Percentiles rank a stretch among this genome's conserved stretches.
phyloP scores from a whole-genome alignment of 2,113 vertebrate genomes.

The Mastomys coucha region DNA sequence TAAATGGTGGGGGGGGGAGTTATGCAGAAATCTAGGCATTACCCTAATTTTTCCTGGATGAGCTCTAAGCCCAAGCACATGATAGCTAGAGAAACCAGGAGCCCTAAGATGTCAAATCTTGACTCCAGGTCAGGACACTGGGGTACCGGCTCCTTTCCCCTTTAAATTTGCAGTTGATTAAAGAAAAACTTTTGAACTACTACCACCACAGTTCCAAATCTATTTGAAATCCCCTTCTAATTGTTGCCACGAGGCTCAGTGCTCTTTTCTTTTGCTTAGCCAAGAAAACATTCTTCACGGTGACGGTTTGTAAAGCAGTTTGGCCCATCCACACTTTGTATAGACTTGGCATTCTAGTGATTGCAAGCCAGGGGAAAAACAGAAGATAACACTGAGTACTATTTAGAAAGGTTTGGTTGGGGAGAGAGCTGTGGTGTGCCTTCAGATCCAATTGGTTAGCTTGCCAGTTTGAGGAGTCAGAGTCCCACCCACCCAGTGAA shows the following conservation, averaged over 20 bases:
- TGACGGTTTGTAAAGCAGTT: background rate
- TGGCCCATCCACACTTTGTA: background rate
- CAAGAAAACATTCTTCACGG: constrained; percentile 8
- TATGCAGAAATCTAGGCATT: background rate
- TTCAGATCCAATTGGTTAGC: background rate
- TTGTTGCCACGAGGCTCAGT: constrained; percentile 33
- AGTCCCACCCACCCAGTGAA: background rate
- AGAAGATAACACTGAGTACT: background rate
- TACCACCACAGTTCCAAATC: constrained; percentile 9
- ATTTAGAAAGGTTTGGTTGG: background rate
- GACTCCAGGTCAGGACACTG: background rate
- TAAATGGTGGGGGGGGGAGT: background rate
- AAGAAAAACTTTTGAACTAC: constrained; percentile 34
- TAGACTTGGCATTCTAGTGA: background rate
- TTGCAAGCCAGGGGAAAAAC: background rate
- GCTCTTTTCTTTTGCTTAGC: constrained; percentile 57
- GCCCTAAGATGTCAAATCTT: background rate
- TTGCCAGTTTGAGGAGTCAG: background rate
- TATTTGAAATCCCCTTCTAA: constrained; percentile 43
- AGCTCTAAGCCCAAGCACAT: background rate
- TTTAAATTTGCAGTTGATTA: constrained; percentile 33
- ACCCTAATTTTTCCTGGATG: background rate
- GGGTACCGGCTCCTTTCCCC: constrained; percentile 29
- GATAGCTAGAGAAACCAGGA: constrained; percentile 3
- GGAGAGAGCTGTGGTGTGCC: background rate